Evolutionary conservation across 2,113 vertebrate species (phyloP).

Genomic region (Saguinus imperator): DNA sequence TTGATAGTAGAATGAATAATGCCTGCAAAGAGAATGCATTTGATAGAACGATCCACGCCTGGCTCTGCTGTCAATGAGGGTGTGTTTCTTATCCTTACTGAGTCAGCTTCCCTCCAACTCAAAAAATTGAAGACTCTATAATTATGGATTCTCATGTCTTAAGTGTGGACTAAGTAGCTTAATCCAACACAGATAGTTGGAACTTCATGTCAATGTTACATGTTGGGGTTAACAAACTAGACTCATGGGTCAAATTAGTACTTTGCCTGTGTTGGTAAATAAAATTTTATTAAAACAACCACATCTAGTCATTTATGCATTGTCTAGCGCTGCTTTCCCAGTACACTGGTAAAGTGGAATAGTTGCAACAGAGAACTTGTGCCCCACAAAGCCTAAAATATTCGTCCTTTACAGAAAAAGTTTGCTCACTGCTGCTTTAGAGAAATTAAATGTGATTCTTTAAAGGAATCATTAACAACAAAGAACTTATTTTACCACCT

Average conservation of each 20-base stretch:
- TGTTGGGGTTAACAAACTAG: neutral
- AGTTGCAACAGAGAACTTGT: neutral
- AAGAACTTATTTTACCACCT: neutral
- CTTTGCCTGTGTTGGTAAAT: neutral
- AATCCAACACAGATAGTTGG: neutral
- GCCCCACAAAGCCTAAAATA: neutral
- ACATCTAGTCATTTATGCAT: neutral
- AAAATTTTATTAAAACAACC: neutral
- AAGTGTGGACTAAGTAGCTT: no score
- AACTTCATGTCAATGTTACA: neutral
- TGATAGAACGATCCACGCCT: neutral
- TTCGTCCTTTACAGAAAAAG: neutral
- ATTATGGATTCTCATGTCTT: neutral
- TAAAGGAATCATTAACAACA: neutral
- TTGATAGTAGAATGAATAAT: neutral
- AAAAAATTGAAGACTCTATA: neutral
- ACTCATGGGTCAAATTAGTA: neutral
- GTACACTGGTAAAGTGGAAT: neutral
- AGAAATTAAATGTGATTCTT: slow-evolving; percentile 17
- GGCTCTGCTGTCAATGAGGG: neutral
- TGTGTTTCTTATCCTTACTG: neutral
- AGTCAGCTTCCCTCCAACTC: neutral
- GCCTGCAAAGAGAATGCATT: neutral
- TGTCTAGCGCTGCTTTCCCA: neutral
- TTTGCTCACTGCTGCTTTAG: neutral